phyloP scores from a whole-genome alignment of 2,797 vertebrate genomes.

The Syngnathus rostellatus region DNA sequence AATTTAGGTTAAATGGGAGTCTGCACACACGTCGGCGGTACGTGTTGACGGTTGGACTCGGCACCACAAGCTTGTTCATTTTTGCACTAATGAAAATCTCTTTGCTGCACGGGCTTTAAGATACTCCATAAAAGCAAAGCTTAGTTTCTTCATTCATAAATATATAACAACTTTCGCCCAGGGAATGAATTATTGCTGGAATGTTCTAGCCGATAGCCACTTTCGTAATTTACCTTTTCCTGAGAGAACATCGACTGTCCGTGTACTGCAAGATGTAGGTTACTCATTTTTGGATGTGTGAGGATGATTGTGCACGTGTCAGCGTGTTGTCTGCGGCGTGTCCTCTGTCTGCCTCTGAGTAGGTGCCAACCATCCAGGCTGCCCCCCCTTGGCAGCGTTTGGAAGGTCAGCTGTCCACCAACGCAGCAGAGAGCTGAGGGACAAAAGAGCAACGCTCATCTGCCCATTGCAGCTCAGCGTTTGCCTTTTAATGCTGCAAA shows the following conservation, averaged over 20 bases:
- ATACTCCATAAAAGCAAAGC: slow-evolving; percentile 3
- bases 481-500: slow-evolving; percentile 13
- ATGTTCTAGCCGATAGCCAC: slow-evolving; percentile 53
- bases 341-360: slow-evolving; percentile 55
- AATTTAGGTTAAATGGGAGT: neutral
- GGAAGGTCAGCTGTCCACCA: slow-evolving; percentile 54
- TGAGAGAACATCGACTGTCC: slow-evolving; percentile 49
- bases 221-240: slow-evolving; percentile 43
- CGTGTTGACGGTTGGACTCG: neutral
- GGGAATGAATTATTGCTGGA: slow-evolving; percentile 31
- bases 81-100: neutral
- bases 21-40: neutral
- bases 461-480: slow-evolving; percentile 22
- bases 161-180: neutral
- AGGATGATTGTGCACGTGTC: slow-evolving; percentile 16
- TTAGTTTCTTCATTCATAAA: slow-evolving; percentile 4
- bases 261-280: slow-evolving; percentile 1
- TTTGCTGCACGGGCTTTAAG: neutral
- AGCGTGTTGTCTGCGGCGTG: slow-evolving; percentile 13
- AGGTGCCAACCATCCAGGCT: slow-evolving; percentile 47
- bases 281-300: neutral
- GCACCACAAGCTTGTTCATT: slow-evolving; percentile 27
- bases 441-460: slow-evolving; percentile 10
- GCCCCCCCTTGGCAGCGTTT: slow-evolving; percentile 67
- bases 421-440: slow-evolving; percentile 38